Base-by-base conservation (phyloP, 2,113 vertebrate genomes). In the Ammodytes dubius region DNA sequence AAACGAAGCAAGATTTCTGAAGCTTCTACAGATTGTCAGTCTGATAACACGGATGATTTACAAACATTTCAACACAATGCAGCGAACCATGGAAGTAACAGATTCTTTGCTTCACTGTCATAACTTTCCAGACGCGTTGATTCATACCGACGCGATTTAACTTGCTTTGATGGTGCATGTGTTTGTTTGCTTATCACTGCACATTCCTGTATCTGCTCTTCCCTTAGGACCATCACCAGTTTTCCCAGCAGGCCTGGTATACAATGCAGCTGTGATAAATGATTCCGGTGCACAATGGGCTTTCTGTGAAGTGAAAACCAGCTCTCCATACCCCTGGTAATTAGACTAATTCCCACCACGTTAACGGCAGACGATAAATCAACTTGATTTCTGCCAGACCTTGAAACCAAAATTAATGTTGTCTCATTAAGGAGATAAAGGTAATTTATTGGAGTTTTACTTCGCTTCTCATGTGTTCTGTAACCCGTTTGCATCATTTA, bases 331-430 rank as follows among this genome's bases (percentile, higher is more conserved):
- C 82, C 72, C 35, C 42, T 60, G 77, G 81, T 93, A 92, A 94
- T 95, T 91, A 95, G 88, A 88, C 85, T 82, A 89, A 95, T 94
- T 93, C 95, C 88, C 93, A 91, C 75, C 87, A 83, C 42, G 91
- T 84, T 89, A 74, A 88, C 86, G 81, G 84, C 74, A 80, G 67
- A 14, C 76, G 58, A 93, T 94, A 93, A 96, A 96, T 95, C 95
- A 94, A 68, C 74, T 73, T 53, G 70, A 87, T 91, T 93, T 92
- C 89, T 66, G 73, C 87, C 81, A 90, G 93, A 96, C 95, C 96
- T 96, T 97, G 96, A 94, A 90, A 94, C 84, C 90, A 93, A 96
- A 96, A 96, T 96, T 94, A 96, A 96, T 95, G 96, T 95, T 93
- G 92, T 88, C 95, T 95, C 95, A 95, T 96, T 96, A 96, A 92